Conservation (phyloP, 2,113 vertebrate genomes). For the Pseudopipra pipra region DNA sequence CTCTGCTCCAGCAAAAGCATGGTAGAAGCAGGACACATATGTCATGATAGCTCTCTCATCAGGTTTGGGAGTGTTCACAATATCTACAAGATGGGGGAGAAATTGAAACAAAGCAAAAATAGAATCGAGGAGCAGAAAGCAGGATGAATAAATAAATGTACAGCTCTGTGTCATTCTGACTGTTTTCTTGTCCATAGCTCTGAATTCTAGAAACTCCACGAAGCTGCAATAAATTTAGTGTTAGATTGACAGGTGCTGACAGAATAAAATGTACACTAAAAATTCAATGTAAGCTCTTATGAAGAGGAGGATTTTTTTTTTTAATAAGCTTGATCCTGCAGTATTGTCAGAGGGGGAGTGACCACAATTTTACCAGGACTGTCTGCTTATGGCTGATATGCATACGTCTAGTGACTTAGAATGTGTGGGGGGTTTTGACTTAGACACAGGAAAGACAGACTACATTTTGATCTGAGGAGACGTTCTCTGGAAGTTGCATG, state of each 20-base stretch:
- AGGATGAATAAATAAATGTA: slow-evolving; percentile 27
- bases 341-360: background rate
- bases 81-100: slow-evolving; percentile 79
- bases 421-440: accelerated
- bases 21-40: slow-evolving; percentile 98
- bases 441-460: background rate
- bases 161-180: background rate
- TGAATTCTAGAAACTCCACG: background rate
- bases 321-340: background rate
- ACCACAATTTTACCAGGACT: background rate
- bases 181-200: background rate
- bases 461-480: background rate
- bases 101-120: slow-evolving; percentile 41
- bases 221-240: background rate
- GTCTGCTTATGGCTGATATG: background rate
- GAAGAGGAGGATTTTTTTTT: background rate
- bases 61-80: slow-evolving; percentile 97
- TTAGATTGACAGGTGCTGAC: background rate
- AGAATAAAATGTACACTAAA: background rate
- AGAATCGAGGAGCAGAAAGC: slow-evolving; percentile 40
- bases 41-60: slow-evolving; percentile 99
- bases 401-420: background rate
- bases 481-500: background rate
- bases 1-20: slow-evolving; percentile 98
- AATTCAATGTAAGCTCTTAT: background rate